phyloP scores from a whole-genome alignment of 2,797 vertebrate genomes.

The Bradypodion ventrale region DNA sequence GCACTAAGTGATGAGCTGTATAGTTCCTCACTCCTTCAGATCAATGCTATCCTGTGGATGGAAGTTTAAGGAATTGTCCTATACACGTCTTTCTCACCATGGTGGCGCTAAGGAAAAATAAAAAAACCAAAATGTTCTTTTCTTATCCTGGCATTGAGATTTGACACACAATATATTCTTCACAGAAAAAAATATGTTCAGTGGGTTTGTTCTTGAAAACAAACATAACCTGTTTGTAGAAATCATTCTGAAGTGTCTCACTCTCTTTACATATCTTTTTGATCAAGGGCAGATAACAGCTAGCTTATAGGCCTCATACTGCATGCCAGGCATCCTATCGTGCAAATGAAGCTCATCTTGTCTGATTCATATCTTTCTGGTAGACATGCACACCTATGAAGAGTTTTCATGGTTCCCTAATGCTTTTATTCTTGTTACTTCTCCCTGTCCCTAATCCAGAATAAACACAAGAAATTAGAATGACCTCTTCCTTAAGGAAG shows the following conservation, averaged over 20 bases:
- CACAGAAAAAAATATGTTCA: no score
- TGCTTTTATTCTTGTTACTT: no score
- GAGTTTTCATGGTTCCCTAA: neutral
- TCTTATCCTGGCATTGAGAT: neutral
- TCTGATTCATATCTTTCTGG: no score
- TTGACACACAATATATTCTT: rapidly evolving
- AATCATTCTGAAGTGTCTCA: neutral
- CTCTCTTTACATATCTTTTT: no score
- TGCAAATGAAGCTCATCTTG: no score
- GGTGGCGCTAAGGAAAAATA: neutral
- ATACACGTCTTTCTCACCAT: neutral
- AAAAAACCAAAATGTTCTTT: neutral
- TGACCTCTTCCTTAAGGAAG: no score
- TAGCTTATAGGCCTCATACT: neutral
- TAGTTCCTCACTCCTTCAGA: rapidly evolving
- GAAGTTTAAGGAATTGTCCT: constrained; percentile 7
- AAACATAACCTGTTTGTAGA: neutral
- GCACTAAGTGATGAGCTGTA: neutral
- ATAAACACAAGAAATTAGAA: no score
- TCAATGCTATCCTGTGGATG: neutral
- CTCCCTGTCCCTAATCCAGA: no score
- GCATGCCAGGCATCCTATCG: no score
- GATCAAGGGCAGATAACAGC: neutral
- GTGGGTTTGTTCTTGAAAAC: no score
- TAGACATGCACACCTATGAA: neutral